phyloP scores from a whole-genome alignment of 2,888 invertebrate species.

The Arrhopalites spinosus region DNA sequence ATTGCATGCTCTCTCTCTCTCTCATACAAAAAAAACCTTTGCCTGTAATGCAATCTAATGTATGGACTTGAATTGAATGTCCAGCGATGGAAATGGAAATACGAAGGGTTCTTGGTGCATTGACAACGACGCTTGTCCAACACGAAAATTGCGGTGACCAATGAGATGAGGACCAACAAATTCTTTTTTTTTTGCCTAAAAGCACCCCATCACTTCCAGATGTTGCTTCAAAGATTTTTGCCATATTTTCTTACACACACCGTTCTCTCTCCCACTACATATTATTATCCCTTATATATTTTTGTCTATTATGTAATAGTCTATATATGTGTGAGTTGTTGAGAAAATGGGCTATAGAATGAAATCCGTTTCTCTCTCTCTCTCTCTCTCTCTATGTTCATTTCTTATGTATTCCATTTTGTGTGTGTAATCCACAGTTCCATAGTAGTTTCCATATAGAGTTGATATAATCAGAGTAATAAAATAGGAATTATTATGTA shows the following conservation, averaged over 20 bases:
- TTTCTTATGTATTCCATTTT: too few relatives aligned
- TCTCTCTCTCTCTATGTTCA: too few relatives aligned
- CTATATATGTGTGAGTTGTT: too few relatives aligned
- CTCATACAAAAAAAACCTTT: background rate
- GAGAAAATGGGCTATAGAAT: too few relatives aligned
- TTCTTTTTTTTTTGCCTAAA: constrained; percentile 52
- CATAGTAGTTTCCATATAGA: too few relatives aligned
- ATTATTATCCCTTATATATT: background rate
- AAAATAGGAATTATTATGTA: too few relatives aligned
- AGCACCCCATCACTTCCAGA: constrained; percentile 55
- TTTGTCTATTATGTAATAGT: too few relatives aligned
- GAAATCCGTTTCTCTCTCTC: too few relatives aligned
- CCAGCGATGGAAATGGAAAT: constrained; percentile 4
- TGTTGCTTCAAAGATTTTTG: constrained; percentile 51
- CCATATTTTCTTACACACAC: constrained; percentile 33
- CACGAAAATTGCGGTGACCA: constrained; percentile 49
- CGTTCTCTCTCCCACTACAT: constrained; percentile 13
- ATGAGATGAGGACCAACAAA: constrained; percentile 38
- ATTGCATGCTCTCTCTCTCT: background rate
- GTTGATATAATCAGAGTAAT: too few relatives aligned
- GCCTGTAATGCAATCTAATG: background rate
- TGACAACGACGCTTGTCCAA: constrained; percentile 43
- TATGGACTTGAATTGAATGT: constrained; percentile 10
- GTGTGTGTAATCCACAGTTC: too few relatives aligned
- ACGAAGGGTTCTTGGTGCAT: constrained; percentile 23